Evolutionary conservation across 2,113 vertebrate genomes (phyloP), one percentile per base, ranked within the genome.

Genomic region (Pygoscelis antarcticus): DNA sequence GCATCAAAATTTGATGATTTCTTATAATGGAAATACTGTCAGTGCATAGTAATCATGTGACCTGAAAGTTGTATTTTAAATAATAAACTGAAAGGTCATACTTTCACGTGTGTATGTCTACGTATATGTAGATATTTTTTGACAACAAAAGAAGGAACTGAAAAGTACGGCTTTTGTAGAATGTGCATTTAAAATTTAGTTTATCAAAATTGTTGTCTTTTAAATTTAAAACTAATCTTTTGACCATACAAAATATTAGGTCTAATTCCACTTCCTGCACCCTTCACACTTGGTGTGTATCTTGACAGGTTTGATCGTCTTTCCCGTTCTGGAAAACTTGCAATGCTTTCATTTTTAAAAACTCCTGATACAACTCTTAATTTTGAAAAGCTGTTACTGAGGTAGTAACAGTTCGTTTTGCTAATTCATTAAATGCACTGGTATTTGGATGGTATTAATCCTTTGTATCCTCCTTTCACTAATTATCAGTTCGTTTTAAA

Each of bases 31-130:
- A 25, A 90, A 23, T 49, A 55, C 70, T 57, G 22, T 95, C 57
- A 52, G 55, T 87, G 42, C 42, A 22, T 71, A 29, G 51, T 71
- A 60, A 74, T 30, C 16, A 65, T 42, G 47, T 92, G 62, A 83
- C 95, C 83, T 95, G 75, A 38, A 93, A 87, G 78, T 49, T 95
- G 70, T 95, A 47, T 72, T 96, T 90, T 69, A 36, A 83, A 38
- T n/a, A 97, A 94, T 83, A 96, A 97, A 95, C 27, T 18, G 61
- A 46, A 77, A 34, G 61, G 42, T 80, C 27, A 0, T 64, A 32
- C 40, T 89, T 68, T 47, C n/a, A n/a, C 47, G 11, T 2, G 2
- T 74, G 22, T 3, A 0, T 70, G 40, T 77, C 72, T 1, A 0
- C 40, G 38, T 62, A 8, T 62, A 29, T 44, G 36, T 68, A 66